Evolutionary conservation across 2,797 vertebrate genomes (phyloP).

Genomic region (Hoplostethus atlanticus): DNA sequence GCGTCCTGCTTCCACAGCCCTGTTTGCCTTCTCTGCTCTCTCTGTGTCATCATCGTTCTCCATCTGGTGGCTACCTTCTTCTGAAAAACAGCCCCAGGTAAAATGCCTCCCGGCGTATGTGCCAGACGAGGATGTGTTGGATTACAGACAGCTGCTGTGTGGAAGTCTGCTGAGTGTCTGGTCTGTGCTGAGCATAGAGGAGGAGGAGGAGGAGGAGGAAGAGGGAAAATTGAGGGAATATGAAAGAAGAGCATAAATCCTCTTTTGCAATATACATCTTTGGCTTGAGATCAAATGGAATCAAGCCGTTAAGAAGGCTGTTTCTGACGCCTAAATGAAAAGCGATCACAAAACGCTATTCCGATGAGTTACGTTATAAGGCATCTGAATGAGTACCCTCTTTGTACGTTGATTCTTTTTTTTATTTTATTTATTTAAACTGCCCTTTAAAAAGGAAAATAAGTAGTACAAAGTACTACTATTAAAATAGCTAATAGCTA

Average conservation of each 20-base stretch:
- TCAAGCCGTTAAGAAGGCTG: not conserved
- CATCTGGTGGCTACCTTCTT: conserved; percentile 53
- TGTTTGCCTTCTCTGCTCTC: conserved; percentile 9
- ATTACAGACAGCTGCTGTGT: conserved; percentile 65
- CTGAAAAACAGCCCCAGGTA: conserved; percentile 62
- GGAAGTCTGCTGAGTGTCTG: conserved; percentile 39
- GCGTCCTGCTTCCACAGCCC: conserved; percentile 1
- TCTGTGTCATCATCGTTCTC: conserved; percentile 33
- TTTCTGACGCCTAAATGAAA: not conserved
- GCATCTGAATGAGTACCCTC: not conserved
- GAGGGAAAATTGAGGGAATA: conserved; percentile 19
- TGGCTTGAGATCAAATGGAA: conserved; percentile 39
- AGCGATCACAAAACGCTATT: not conserved
- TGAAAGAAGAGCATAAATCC: conserved; percentile 25
- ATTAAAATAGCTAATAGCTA: too few species aligned
- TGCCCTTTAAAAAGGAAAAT: too few species aligned
- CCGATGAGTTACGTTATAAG: not conserved
- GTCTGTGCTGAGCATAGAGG: conserved; percentile 17
- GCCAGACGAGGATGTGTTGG: conserved; percentile 57
- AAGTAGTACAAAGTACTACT: too few species aligned
- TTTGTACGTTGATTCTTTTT: too few species aligned
- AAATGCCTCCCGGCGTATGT: conserved; percentile 43
- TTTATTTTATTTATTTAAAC: too few species aligned
- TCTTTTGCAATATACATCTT: conserved; percentile 25
- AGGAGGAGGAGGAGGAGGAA: not conserved